These are phyloP conservation scores for Tribolium madens DNA, from an alignment of 1,140 invertebrate species.

Conservation along the genomic window DNA sequence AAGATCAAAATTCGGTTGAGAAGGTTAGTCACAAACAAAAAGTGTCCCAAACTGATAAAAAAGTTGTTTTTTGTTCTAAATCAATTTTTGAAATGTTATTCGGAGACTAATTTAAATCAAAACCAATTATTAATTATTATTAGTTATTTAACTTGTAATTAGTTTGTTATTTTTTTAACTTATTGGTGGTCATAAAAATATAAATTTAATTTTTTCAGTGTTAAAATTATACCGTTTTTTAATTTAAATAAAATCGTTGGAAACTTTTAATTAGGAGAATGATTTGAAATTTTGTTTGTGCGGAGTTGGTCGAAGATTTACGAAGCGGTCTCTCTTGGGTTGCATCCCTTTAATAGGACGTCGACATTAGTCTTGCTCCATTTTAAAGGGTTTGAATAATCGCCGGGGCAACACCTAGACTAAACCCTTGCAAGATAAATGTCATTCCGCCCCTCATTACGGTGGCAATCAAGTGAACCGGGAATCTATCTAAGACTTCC, in stretches of 20 bases:
- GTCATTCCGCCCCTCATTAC: conserved; percentile 60
- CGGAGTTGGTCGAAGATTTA: conserved; percentile 18
- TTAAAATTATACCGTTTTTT: no score
- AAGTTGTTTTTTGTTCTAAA: no score
- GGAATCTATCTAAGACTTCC: conserved; percentile 52
- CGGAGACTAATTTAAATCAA: no score
- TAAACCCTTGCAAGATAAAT: conserved; percentile 61
- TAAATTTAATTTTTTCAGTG: no score
- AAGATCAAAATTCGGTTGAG: conserved; percentile 14
- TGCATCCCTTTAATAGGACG: conserved; percentile 53
- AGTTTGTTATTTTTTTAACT: no score
- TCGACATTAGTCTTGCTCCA: conserved; percentile 58
- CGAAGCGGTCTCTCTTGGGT: conserved; percentile 29
- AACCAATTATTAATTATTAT: no score
- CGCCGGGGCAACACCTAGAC: conserved; percentile 52
- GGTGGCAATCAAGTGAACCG: conserved; percentile 55
- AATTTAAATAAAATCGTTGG: no score
- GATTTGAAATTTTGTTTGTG: not conserved
- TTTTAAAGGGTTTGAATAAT: conserved; percentile 62
- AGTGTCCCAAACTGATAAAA: no score
- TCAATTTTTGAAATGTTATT: no score
- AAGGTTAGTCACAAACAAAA: not conserved
- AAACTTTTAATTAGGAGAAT: no score
- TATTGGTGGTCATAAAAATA: no score
- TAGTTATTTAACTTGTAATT: no score